phyloP scores from a whole-genome alignment of 2,888 invertebrate species.

The Alloplasta piceator region DNA sequence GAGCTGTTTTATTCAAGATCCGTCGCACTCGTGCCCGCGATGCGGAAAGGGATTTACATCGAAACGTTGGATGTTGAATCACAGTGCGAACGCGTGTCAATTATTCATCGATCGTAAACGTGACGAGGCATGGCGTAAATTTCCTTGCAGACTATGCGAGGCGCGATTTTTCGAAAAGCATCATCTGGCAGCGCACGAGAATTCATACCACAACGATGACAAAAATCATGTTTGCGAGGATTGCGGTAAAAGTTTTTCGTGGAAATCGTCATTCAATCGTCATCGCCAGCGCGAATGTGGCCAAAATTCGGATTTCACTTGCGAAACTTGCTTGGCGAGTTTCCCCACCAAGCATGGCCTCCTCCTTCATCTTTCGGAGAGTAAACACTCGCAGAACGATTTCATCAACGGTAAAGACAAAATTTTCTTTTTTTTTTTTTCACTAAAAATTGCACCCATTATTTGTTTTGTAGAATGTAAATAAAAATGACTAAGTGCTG shows the following conservation, averaged over 20 bases:
- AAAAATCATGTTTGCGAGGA: conserved; percentile 74
- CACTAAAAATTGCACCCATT: too few species aligned
- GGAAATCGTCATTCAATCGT: conserved; percentile 81
- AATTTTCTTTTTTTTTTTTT: background rate
- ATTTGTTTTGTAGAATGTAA: background rate
- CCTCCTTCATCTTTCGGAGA: conserved; percentile 68
- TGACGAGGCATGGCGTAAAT: conserved; percentile 7
- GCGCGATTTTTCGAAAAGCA: conserved; percentile 78
- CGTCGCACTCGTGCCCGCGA: conserved; percentile 23
- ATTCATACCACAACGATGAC: conserved; percentile 43
- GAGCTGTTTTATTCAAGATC: background rate
- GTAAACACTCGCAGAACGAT: conserved; percentile 62
- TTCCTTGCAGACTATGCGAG: conserved; percentile 78
- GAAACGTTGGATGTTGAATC: conserved; percentile 58
- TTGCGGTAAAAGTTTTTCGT: conserved; percentile 81
- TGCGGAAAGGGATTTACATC: conserved; percentile 65
- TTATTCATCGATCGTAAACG: conserved; percentile 38
- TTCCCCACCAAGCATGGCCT: conserved; percentile 84
- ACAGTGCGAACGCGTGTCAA: conserved; percentile 66
- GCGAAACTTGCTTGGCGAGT: conserved; percentile 78
- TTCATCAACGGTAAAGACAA: conserved; percentile 28
- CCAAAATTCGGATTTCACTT: conserved; percentile 77
- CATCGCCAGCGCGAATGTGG: conserved; percentile 83
- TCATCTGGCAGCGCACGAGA: conserved; percentile 75
- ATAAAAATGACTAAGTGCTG: too few species aligned